These are phyloP conservation scores for Eretmocerus hayati DNA, from an alignment of 2,888 invertebrate species.

Conservation along the genomic window DNA sequence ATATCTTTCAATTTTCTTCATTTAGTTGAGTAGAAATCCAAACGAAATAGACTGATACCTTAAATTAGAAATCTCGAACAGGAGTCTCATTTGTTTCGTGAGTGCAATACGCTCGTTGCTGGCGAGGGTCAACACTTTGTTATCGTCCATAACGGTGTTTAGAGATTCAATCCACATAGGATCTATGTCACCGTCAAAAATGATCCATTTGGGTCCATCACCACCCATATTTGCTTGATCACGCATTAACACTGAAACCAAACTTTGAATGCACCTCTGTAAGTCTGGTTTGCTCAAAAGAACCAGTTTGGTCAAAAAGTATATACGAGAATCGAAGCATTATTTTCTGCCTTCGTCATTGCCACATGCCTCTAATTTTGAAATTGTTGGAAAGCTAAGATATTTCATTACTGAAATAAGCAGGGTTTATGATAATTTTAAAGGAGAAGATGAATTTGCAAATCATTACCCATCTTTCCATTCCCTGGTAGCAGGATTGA, in stretches of 20 bases:
- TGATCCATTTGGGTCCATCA: constrained; percentile 88
- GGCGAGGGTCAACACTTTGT: constrained; percentile 85
- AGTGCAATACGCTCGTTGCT: constrained; percentile 92
- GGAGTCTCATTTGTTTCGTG: constrained; percentile 77
- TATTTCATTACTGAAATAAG: no score
- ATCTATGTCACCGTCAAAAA: constrained; percentile 92
- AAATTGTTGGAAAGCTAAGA: no score
- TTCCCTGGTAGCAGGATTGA: constrained; percentile 87
- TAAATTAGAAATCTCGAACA: constrained; percentile 90
- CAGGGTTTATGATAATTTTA: no score
- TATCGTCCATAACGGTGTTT: constrained; percentile 96
- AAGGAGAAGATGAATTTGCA: not conserved
- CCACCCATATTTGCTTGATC: constrained; percentile 86
- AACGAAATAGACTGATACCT: constrained; percentile 25
- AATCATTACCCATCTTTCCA: constrained; percentile 67
- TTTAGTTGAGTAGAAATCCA: not conserved
- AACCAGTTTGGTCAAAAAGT: no score
- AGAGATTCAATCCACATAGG: constrained; percentile 98
- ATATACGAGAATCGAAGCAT: no score
- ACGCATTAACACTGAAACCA: constrained; percentile 88
- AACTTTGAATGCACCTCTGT: constrained; percentile 43
- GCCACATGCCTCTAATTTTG: no score
- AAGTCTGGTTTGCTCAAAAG: no score
- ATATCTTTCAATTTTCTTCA: not conserved
- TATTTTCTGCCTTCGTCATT: no score